Evolutionary conservation across 1,140 invertebrate genomes (phyloP), one percentile per base, ranked within the genome.

Genomic region (Heliothis virescens): DNA sequence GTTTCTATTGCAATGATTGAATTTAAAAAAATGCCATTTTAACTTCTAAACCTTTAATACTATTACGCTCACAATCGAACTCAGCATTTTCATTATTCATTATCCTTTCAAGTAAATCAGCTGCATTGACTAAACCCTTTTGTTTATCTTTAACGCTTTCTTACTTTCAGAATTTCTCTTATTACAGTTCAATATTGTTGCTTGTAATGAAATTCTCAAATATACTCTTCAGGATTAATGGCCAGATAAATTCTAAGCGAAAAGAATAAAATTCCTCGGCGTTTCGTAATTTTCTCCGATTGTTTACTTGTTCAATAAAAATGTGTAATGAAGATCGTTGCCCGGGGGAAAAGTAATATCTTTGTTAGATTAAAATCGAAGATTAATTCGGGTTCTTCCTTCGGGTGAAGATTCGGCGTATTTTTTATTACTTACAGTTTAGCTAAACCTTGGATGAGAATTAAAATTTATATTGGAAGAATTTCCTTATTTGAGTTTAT

Each of bases 311-410:
- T 60, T 62, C 55, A 47, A 74, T 72, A 57, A 74, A 60, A 74
- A 60, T 18, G 57, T 60, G 41, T 73, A 73, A 74, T 74, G 57
- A 74, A 60, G 47, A 74, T 60, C 57, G 55, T 74, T 48, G 34
- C 72, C 41, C 10, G 26, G 16, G 48, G 48, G 47, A 69, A 29
- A 69, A 52, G 48, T 69, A 69, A 52, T 69, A 69, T 69, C 65
- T 52, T 69, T 69, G 65, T 69, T 69, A 74, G 55, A 74, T 74
- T 62, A 74, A 48, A 60, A 74, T 74, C 41, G 55, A 62, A 74
- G 55, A 74, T 74, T 62, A 74, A 74, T 74, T 74, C 41, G 48
- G 21, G 4, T 5, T 69, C 65, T 53, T 53, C 13, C 65, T 50
- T 59, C 10, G 10, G 29, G 62, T 60, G 55, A 59, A 26, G 47